Base-by-base conservation (phyloP, 2,113 vertebrate genomes). In the Anarrhichthys ocellatus region DNA sequence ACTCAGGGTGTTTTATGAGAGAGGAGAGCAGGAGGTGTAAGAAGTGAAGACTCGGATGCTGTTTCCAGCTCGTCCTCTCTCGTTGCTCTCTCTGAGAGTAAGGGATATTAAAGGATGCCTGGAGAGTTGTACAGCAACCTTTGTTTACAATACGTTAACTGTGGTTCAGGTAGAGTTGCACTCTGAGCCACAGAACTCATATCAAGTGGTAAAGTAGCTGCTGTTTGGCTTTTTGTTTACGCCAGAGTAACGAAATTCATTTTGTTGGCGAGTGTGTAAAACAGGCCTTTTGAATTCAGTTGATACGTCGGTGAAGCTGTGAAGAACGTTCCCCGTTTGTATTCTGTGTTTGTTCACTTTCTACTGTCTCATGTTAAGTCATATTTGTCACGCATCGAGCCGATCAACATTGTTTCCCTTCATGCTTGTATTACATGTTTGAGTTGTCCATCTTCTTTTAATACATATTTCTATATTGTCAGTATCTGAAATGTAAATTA, bases 61-160 rank as follows among this genome's bases (percentile, higher is more conserved):
- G 27, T 58, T 58, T 13, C 65, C 73, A 56, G 58, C 27, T 63
- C 42, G 11, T 70, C 73, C 27, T 78, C 29, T 42, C 22, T 50
- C 40, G 29, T 50, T 3, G 27, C 62, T 78, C 2, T 48, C 42
- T 58, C 56, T 67, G 36, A 74, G 27, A 61, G 52, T 0, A 4
- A 9, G 36, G 17, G 42, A 44, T 75, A 65, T 65, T 5, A 82
- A 77, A 54, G 15, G 20, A 67, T 40, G 52, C 29, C 61, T 29
- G 2, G 32, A 75, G 74, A 79, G 64, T 58, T 58, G 40, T n/a
- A 6, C 18, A 61, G 76, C 40, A 50, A 11, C 67, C 38, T 70
- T 63, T 83, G 81, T 86, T 86, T 72, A 86, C 81, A 68, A 42
- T 29, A 48, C 20, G 9, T 27, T 14, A 48, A 34, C 61, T 71